Evolutionary conservation across 64 coral and sea anemone species (phyloP).

Genomic region (Platygyra sinensis): DNA sequence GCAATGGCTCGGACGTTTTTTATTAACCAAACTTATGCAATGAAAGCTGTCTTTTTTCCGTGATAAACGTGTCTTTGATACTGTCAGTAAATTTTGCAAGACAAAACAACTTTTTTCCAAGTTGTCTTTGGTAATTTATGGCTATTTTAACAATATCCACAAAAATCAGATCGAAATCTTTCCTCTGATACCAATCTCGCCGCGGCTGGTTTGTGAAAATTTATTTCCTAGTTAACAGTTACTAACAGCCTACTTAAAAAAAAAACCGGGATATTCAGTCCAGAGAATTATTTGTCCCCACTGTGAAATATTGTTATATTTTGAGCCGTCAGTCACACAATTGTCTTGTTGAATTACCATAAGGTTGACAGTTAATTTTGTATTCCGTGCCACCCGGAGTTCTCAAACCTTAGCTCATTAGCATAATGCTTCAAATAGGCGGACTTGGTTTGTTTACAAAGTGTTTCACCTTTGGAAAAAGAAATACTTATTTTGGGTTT

Average conservation of each 20-base stretch:
- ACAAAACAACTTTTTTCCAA: background rate
- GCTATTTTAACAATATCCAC: background rate
- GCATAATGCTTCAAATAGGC: constrained; percentile 13
- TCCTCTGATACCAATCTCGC: background rate
- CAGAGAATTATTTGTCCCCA: background rate
- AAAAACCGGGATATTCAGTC: background rate
- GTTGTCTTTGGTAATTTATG: background rate
- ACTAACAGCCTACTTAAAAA: background rate
- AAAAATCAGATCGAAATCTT: background rate
- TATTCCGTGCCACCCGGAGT: constrained; percentile 1
- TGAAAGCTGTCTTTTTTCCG: background rate
- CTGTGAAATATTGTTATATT: background rate
- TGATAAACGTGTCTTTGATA: background rate
- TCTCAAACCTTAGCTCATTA: constrained; percentile 14
- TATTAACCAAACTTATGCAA: too few relatives aligned
- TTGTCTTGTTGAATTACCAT: background rate
- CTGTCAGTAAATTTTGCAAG: background rate
- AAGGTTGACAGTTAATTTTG: background rate
- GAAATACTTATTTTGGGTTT: background rate
- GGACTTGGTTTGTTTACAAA: background rate
- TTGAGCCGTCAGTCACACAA: background rate
- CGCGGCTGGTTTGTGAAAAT: background rate
- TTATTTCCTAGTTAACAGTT: background rate
- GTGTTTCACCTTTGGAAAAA: background rate
- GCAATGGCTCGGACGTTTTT: too few relatives aligned